Conservation (phyloP, 2,888 invertebrate species). For the Callimorpha dominula region DNA sequence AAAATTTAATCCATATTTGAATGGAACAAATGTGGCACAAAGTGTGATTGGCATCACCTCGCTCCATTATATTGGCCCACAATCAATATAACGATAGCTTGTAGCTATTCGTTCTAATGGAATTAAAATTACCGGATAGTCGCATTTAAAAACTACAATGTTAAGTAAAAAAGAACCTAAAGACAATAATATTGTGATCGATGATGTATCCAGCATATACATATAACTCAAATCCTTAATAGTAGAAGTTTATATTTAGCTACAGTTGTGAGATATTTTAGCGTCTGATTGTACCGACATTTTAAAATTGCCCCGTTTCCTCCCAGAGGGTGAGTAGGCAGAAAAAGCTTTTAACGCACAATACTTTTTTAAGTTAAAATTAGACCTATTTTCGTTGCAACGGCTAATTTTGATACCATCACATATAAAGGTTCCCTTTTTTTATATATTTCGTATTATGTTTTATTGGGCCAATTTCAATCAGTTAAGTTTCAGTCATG, state of each 20-base stretch:
- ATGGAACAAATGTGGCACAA: background rate
- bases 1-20: background rate
- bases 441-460: constrained; percentile 10
- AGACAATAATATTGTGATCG: no score
- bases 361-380: constrained; percentile 61
- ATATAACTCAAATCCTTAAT: background rate
- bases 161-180: background rate
- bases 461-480: constrained; percentile 28
- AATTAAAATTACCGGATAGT: background rate
- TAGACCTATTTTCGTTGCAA: constrained; percentile 60
- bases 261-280: background rate
- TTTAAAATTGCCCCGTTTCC: constrained; percentile 67
- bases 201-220: no score
- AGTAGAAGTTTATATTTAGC: background rate
- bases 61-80: background rate
- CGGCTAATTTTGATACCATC: constrained; percentile 56
- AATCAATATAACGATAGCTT: background rate
- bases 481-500: constrained; percentile 19
- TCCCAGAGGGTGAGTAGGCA: constrained; percentile 62
- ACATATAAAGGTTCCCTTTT: constrained; percentile 28
- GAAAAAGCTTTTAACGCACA: constrained; percentile 67
- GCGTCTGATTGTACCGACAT: constrained; percentile 51
- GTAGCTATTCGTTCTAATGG: background rate
- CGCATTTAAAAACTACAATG: background rate
- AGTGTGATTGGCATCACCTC: background rate